Percentiles rank a stretch among this genome's conserved stretches.
These are phyloP conservation scores for Erythrocercus mccallii DNA, from an alignment of 2,113 vertebrate genomes.

Conservation along the genomic window DNA sequence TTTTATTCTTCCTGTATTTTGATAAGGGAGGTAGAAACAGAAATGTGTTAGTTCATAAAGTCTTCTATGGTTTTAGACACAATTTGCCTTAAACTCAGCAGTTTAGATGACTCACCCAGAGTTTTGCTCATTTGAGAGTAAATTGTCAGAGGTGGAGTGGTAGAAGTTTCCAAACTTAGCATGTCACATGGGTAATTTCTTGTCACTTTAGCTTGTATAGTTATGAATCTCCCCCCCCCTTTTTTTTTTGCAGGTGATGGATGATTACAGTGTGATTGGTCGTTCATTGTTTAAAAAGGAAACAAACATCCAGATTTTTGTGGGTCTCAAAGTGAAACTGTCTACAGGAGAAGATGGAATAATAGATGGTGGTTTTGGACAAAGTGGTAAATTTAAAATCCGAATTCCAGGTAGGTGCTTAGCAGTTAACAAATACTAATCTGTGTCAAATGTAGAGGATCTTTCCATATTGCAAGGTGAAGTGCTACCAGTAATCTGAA, in stretches of 20 bases:
- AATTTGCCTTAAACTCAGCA: neutral
- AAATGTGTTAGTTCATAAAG: neutral
- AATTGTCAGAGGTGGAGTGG: neutral
- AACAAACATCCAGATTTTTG: conserved; percentile 95
- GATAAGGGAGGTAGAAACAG: neutral
- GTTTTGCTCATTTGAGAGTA: neutral
- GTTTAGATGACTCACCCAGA: neutral
- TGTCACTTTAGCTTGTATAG: neutral
- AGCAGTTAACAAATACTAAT: neutral
- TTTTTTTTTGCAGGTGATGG: conserved; percentile 81
- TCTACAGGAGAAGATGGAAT: conserved; percentile 89
- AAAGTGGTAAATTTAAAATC: conserved; percentile 97
- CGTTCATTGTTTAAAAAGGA: conserved; percentile 97
- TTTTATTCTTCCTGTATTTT: neutral
- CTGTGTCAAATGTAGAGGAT: neutral
- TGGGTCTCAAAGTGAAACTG: conserved; percentile 89
- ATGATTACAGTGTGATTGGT: conserved; percentile 91
- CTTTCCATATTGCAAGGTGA: neutral
- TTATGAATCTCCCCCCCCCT: neutral
- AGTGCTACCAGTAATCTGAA: neutral
- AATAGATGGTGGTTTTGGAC: conserved; percentile 92
- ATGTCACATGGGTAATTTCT: neutral
- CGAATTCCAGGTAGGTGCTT: conserved; percentile 81
- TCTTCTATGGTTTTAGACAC: neutral
- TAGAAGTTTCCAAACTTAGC: neutral